Conservation (phyloP, 2,113 vertebrate genomes). For the Stigmatopora argus region DNA sequence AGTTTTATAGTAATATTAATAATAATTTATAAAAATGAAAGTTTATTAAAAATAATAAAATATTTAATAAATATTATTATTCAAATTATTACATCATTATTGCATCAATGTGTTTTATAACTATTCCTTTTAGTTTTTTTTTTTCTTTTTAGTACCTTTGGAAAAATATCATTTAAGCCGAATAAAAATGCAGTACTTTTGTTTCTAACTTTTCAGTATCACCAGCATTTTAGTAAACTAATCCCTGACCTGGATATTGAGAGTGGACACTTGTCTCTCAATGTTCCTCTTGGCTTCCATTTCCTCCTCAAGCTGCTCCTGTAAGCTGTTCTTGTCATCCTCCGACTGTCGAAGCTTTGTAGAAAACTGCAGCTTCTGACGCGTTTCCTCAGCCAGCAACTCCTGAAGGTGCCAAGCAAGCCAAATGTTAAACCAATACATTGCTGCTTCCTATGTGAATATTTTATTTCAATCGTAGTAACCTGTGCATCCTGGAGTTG, state of each 20-base stretch:
- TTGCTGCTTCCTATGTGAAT: not conserved
- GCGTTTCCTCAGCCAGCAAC: conserved; percentile 88
- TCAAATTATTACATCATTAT: too few species aligned
- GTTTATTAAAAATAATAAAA: too few species aligned
- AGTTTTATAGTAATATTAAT: too few species aligned
- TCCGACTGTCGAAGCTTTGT: conserved; percentile 89
- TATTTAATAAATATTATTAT: too few species aligned
- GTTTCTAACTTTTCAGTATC: not conserved
- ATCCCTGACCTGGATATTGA: conserved; percentile 82
- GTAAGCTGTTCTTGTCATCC: conserved; percentile 83
- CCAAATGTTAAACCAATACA: conserved; percentile 2
- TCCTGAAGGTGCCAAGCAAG: conserved; percentile 65
- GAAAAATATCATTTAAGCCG: too few species aligned
- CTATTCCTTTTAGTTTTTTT: not conserved
- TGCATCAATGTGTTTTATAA: too few species aligned
- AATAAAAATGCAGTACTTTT: not conserved
- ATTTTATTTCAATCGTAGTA: conserved; percentile 2
- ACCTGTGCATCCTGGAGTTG: conserved; percentile 93
- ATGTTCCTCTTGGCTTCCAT: conserved; percentile 84
- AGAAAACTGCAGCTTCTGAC: conserved; percentile 86
- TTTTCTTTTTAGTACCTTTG: not conserved
- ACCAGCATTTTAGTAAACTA: not conserved
- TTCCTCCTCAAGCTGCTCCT: conserved; percentile 95
- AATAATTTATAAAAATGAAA: too few species aligned
- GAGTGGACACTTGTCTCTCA: conserved; percentile 86